Conservation (phyloP, 2,113 vertebrate genomes). For the Neomonachus schauinslandi region DNA sequence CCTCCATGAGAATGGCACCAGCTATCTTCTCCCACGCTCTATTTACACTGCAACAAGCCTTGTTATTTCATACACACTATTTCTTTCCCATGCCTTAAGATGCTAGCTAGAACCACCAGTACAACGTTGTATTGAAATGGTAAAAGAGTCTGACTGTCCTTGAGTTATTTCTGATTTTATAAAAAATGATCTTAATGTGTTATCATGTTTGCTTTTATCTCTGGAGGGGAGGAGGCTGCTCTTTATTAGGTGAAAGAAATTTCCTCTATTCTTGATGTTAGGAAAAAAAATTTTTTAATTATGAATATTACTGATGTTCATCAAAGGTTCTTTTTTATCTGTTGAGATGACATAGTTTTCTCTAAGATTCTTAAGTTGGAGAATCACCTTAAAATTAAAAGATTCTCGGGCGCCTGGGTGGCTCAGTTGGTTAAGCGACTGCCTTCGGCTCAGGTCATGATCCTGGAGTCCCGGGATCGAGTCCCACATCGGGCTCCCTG, state of each 20-base stretch:
- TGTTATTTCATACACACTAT: constrained; percentile 1
- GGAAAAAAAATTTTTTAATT: background rate
- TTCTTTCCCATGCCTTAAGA: background rate
- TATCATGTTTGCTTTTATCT: background rate
- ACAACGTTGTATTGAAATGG: background rate
- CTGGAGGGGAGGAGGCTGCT: background rate
- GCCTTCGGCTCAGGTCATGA: too few species aligned
- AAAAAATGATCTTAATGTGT: background rate
- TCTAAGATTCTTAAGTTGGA: background rate
- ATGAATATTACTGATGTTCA: background rate
- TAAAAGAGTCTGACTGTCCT: background rate
- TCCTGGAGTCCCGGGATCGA: too few species aligned
- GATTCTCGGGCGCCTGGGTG: too few species aligned
- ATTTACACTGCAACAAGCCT: constrained; percentile 28
- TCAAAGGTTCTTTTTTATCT: background rate
- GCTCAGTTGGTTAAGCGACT: too few species aligned
- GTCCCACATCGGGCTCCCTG: too few species aligned
- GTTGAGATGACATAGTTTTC: background rate
- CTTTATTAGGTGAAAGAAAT: background rate
- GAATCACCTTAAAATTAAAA: background rate
- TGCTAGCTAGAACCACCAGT: background rate
- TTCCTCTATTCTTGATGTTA: background rate
- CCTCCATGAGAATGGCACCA: background rate
- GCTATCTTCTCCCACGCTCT: constrained; percentile 10
- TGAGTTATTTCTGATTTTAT: background rate